Base-by-base conservation (phyloP, 53 echinoderm and acorn worm species). In the Hippasteria phrygiana region DNA sequence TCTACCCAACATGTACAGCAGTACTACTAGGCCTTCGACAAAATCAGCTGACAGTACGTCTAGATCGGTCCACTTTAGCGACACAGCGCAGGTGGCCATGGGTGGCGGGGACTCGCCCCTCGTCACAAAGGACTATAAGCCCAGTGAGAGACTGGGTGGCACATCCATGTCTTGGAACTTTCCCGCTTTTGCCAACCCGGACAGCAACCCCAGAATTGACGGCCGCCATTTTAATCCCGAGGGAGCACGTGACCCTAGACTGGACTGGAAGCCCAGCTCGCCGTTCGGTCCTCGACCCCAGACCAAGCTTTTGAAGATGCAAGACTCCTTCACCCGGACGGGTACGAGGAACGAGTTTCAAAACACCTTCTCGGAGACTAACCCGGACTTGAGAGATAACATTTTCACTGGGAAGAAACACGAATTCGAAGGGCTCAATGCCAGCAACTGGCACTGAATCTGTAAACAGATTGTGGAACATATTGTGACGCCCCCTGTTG, bases 331-430 rank as follows among this genome's bases (percentile, higher is more conserved):
- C 87, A 96, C 99, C 18, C 93, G 89, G 69, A 89, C 94, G 2
- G 92, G 79, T 26, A 74, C 96, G 37, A 78, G 88, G 16, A 62
- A 72, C 48, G 77, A 80, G 27, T 98, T 94, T 82, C 93, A 88
- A 62, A 74, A 40, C 10, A 93, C 91, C 20, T 98, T 98, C 76
- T 62, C 91, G 16, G 99, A 98, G 72, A 93, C 63, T 12, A 96
- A 93, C 42, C 99, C 99, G 0, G 99, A 98, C 65, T 71, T 98
- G 51, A 79, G 99, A 55, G 94, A 93, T 7, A 98, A 98, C 51
- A 96, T 93, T 14, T 28, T 26, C 35, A 81, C 85, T 6, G 99
- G 99, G 12, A 98, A 96, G 85, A 94, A 92, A 35, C 99, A 98
- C 38, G 94, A 93, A 12, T 98, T 98, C 72, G 88, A 94, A 55